Evolutionary conservation across 2,888 invertebrate genomes (phyloP), one percentile per base, ranked within the genome.

Genomic region (Venustoraphidia nigricollis): DNA sequence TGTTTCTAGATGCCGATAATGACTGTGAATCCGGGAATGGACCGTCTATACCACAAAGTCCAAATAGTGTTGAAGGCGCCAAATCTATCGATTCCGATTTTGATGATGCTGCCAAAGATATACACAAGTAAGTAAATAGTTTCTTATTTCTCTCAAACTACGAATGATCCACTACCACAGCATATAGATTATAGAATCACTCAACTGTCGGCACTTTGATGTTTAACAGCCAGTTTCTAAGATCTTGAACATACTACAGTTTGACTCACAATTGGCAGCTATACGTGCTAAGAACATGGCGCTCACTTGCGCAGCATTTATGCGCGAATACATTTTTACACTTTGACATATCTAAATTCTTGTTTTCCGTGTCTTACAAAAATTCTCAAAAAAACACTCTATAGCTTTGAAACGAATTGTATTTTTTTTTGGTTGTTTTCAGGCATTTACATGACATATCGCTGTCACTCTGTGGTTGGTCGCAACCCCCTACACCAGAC

Each of bases 11-110:
- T 45, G 72, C 75, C 52, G 79, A 84, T 52, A 93, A 94, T 65
- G 96, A 96, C 71, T 84, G 86, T 55, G 95, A 96, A 69, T 94
- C 94, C 52, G 96, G 96, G 53, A 93, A 93, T 66, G 96, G 96
- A 40, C 89, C 92, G 38, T 95, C 95, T 46, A 70, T 96, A 57
- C 91, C 95, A 9, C 93, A 94, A 64, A 94, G 94, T 44, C 91
- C 91, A 13, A 86, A 88, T 59, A 91, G 91, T 52, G 81, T 88
- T 50, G 91, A 89, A 57, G 87, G 88, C 17, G 82, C 81, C 50
- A 81, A 82, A 59, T 79, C 79, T n/a, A 64, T 87, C 41, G 88
- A 88, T 65, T 87, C 86, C 8, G 89, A 89, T 63, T 88, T 84
- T 61, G 89, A 90, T 52, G 88, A 89, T 58, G 72, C 75, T 41